These are phyloP conservation scores for Casuarius casuarius DNA, from an alignment of 2,113 vertebrate species.

Conservation along the genomic window DNA sequence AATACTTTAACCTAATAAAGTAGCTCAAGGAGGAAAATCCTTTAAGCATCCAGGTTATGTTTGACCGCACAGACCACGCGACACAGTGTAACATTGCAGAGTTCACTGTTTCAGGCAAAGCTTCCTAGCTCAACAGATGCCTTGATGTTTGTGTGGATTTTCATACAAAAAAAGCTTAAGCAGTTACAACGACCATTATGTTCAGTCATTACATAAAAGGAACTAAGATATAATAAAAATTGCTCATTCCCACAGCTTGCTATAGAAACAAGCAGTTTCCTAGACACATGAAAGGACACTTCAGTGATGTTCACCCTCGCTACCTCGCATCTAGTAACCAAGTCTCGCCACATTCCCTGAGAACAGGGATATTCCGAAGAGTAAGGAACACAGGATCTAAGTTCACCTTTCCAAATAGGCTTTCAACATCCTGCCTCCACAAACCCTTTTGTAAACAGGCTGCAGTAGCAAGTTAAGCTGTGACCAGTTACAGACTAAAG, in stretches of 20 bases:
- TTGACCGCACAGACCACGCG: neutral
- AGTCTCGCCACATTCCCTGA: neutral
- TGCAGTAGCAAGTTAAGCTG: neutral
- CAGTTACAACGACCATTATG: neutral
- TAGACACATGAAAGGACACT: neutral
- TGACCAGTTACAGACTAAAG: neutral
- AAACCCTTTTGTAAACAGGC: neutral
- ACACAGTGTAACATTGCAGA: neutral
- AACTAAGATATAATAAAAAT: neutral
- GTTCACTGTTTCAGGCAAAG: neutral
- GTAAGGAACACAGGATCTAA: neutral
- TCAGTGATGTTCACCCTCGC: neutral
- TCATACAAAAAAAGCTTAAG: neutral
- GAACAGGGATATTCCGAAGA: no score
- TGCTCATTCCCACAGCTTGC: neutral
- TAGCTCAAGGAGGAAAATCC: neutral
- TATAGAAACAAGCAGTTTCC: neutral
- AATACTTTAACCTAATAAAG: neutral
- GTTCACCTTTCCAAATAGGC: neutral
- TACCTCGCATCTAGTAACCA: neutral
- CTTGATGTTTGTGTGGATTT: neutral
- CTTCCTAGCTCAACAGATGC: neutral
- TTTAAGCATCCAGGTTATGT: neutral
- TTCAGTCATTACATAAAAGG: neutral
- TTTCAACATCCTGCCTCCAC: neutral